Evolutionary conservation across 37 sponge, comb jelly and placozoan genomes (phyloP).

Genomic region (Theonella swinhoei): DNA sequence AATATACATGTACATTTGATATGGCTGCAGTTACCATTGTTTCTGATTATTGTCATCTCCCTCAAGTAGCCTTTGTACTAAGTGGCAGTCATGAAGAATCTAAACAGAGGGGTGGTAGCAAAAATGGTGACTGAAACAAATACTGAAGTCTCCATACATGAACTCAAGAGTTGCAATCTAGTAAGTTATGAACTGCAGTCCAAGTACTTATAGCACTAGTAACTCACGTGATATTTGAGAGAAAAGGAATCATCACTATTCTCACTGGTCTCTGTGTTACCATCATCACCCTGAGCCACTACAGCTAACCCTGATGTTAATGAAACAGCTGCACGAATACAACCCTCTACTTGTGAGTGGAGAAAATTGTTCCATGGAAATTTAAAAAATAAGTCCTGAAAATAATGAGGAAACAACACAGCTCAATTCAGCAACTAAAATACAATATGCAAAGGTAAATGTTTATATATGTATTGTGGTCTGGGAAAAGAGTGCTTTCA

Average conservation of each 20-base stretch:
- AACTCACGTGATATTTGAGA: slow-evolving; percentile 66
- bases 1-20: no score
- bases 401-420: no score
- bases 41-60: slow-evolving; percentile 47
- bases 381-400: slow-evolving; percentile 71
- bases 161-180: no score
- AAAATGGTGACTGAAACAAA: no score
- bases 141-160: no score
- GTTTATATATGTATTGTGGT: no score
- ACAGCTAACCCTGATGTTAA: background rate
- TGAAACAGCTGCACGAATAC: slow-evolving; percentile 49
- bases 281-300: slow-evolving; percentile 3
- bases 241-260: slow-evolving; percentile 9
- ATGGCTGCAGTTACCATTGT: background rate
- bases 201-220: no score
- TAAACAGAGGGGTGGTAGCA: slow-evolving; percentile 23
- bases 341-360: slow-evolving; percentile 73
- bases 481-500: no score
- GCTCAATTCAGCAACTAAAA: no score
- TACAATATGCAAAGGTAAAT: no score
- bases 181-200: no score
- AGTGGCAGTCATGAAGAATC: slow-evolving; percentile 53
- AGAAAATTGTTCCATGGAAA: slow-evolving; percentile 92
- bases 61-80: slow-evolving; percentile 62
- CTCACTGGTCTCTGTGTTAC: background rate